These are phyloP conservation scores for Aspidapion aeneum DNA, from an alignment of 2,888 invertebrate genomes.

Conservation along the genomic window DNA sequence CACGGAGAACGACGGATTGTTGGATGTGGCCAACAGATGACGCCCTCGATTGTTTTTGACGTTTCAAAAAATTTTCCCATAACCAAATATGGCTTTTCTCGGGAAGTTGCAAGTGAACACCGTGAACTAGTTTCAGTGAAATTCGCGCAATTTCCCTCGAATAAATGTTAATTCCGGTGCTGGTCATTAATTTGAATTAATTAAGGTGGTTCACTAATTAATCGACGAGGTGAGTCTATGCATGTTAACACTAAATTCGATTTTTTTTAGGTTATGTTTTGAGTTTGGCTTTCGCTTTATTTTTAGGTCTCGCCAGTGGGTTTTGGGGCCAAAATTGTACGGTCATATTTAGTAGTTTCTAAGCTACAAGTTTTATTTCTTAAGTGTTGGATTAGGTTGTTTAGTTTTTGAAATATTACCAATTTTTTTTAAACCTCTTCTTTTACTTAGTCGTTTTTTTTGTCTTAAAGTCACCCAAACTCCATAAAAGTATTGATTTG, in stretches of 20 bases:
- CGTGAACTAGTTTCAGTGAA: conserved; percentile 41
- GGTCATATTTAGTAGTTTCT: conserved; percentile 21
- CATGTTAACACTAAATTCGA: conserved; percentile 25
- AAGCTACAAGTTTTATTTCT: background rate
- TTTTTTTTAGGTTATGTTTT: conserved; percentile 38
- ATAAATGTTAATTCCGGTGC: conserved; percentile 20
- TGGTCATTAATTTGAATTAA: conserved; percentile 13
- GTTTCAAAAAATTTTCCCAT: conserved; percentile 48
- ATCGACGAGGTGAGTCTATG: conserved; percentile 29
- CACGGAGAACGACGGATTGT: too few species aligned
- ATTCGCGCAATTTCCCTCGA: conserved; percentile 22
- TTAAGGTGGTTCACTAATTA: background rate
- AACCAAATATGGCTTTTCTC: conserved; percentile 50
- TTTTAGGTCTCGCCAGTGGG: background rate
- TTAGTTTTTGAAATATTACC: too few species aligned
- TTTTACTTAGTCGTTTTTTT: too few species aligned
- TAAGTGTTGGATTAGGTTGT: too few species aligned
- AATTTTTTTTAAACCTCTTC: too few species aligned
- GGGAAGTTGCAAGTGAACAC: conserved; percentile 32
- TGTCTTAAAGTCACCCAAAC: too few species aligned
- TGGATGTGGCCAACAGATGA: too few species aligned
- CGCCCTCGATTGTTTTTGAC: conserved; percentile 35
- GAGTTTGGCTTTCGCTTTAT: background rate
- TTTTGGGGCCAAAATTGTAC: background rate
- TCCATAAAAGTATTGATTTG: too few species aligned